Evolutionary conservation across 2,797 vertebrate genomes (phyloP).

Genomic region (Adelosebastes latens): DNA sequence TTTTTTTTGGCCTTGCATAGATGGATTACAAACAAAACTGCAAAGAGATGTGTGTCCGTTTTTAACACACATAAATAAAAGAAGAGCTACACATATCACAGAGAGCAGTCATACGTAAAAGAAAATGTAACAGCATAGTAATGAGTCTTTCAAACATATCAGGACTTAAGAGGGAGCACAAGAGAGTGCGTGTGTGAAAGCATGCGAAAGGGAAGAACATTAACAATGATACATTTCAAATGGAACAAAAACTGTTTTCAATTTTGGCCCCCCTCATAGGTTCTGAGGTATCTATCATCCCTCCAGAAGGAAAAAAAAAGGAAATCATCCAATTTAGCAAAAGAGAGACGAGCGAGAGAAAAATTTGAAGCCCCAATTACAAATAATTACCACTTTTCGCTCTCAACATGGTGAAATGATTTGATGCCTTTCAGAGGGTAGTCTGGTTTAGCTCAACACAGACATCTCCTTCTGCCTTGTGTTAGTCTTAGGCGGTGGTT

Average conservation of each 20-base stretch:
- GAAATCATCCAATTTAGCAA: conserved; percentile 90
- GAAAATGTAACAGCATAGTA: conserved; percentile 67
- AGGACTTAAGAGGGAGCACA: conserved; percentile 63
- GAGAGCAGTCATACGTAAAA: background rate
- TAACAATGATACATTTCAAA: conserved; percentile 89
- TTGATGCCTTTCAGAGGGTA: conserved; percentile 96
- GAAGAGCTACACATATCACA: background rate
- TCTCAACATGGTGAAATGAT: conserved; percentile 99
- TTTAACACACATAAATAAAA: background rate
- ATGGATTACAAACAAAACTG: background rate
- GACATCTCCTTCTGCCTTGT: conserved; percentile 93
- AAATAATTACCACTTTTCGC: conserved; percentile 99
- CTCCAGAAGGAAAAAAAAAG: conserved; percentile 82
- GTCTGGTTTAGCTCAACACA: conserved; percentile 99
- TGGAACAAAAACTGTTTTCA: conserved; percentile 94
- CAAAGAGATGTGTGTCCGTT: background rate
- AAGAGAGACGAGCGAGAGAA: conserved; percentile 80
- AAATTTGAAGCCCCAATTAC: conserved; percentile 97
- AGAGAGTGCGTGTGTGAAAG: conserved; percentile 66
- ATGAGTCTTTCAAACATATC: conserved; percentile 80
- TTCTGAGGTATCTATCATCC: conserved; percentile 89
- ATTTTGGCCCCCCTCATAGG: conserved; percentile 86
- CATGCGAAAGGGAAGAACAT: conserved; percentile 53
- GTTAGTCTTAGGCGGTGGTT: conserved; percentile 92
- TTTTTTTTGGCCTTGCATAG: conserved; percentile 4